Percentiles rank a stretch among this genome's conserved stretches.
phyloP scores from a whole-genome alignment of 2,888 invertebrate species.

The Dichetophora obliterata region DNA sequence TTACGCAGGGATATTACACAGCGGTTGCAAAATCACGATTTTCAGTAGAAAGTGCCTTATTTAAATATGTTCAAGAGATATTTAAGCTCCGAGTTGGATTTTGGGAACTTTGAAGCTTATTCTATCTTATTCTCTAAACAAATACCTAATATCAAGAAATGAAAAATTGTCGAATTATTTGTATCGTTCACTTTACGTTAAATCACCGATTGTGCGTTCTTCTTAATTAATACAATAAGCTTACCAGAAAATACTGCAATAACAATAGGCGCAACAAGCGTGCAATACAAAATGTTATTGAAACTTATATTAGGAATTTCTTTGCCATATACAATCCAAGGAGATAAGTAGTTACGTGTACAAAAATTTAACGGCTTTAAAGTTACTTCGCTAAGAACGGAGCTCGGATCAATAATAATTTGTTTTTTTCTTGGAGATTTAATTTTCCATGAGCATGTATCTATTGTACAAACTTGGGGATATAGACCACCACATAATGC shows the following conservation, averaged over 20 bases:
- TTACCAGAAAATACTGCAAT: conserved; percentile 77
- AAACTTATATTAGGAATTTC: conserved; percentile 75
- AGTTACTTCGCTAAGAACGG: conserved; percentile 64
- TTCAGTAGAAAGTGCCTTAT: no score
- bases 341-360: conserved; percentile 72
- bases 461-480: conserved; percentile 84
- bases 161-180: no score
- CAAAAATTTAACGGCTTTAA: conserved; percentile 36
- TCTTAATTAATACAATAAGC: neutral
- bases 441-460: conserved; percentile 74
- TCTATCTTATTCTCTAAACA: no score
- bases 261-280: conserved; percentile 83
- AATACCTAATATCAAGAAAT: no score
- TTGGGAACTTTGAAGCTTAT: no score
- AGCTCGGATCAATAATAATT: conserved; percentile 71
- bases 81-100: no score
- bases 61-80: no score
- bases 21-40: no score
- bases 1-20: no score
- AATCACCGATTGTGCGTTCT: no score
- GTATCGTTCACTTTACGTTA: no score
- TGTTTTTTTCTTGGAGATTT: conserved; percentile 73
- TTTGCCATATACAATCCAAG: conserved; percentile 85
- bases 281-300: conserved; percentile 79
- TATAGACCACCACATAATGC: conserved; percentile 90